Evolutionary conservation across 2,888 invertebrate genomes (phyloP), one percentile per base, ranked within the genome.

Genomic region (Sympetrum striolatum): DNA sequence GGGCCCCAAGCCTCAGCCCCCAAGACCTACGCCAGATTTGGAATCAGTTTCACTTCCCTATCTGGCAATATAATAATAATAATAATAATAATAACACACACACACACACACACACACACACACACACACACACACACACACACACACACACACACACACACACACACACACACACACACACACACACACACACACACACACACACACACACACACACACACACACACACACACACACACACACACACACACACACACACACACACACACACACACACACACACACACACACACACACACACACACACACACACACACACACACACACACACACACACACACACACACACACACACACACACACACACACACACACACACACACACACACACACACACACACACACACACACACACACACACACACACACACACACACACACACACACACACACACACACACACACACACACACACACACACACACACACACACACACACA

Each of bases 161-260:
- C 81, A 81, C 81, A 81, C 81, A 81, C 81, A 81, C 81, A 81
- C 81, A 81, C 81, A 81, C 81, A 81, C 81, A 81, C 81, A 81
- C 81, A 81, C 81, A 81, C 81, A 81, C 81, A 81, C 81, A 81
- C 81, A 81, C 81, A 81, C 81, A 81, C 81, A 81, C 81, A 81
- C 81, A 81, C 81, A 81, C 81, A 81, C 81, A 81, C 81, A 81
- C 81, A 81, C 81, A 81, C 81, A 81, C 81, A 81, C 81, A 81
- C 81, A 81, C 81, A 81, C 81, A 81, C 81, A 81, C 81, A 81
- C 81, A 81, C 81, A 81, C 81, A 81, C 81, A 81, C 81, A 81
- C 81, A 81, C 81, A 81, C 81, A 81, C 81, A 81, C 81, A 81
- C 81, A 81, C 81, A 81, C 81, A 81, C 81, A 81, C 81, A 81